phyloP scores from a whole-genome alignment of 2,113 vertebrate genomes.

The Blennius ocellaris region DNA sequence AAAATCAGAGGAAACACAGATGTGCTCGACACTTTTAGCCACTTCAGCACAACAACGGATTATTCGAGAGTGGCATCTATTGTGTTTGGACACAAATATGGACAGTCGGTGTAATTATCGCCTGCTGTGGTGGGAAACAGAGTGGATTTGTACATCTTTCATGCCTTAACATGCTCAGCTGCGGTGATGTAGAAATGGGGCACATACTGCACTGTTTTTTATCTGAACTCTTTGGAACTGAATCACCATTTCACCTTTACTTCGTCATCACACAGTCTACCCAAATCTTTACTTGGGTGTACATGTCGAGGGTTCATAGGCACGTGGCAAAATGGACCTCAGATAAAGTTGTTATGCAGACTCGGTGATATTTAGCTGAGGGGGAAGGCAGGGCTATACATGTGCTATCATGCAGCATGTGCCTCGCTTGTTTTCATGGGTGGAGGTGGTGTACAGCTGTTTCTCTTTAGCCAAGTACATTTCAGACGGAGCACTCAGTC shows the following conservation, averaged over 20 bases:
- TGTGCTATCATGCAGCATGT: conserved; percentile 50
- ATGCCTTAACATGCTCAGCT: conserved; percentile 30
- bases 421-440: conserved; percentile 51
- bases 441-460: conserved; percentile 50
- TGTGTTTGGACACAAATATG: conserved; percentile 5
- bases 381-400: conserved; percentile 39
- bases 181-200: conserved; percentile 1
- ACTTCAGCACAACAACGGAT: conserved; percentile 7
- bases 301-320: not conserved
- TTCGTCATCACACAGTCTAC: no score
- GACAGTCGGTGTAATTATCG: not conserved
- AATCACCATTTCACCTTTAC: not conserved
- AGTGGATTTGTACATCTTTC: conserved; percentile 2
- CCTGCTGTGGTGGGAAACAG: not conserved
- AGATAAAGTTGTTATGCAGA: conserved; percentile 13
- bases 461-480: conserved; percentile 45
- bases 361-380: conserved; percentile 18
- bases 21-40: not conserved
- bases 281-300: not conserved
- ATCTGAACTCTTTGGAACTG: conserved; percentile 9
- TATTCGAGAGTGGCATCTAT: not conserved
- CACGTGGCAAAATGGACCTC: not conserved
- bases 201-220: not conserved
- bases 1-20: not conserved
- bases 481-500: conserved; percentile 24